Evolutionary conservation across 2,797 vertebrate genomes (phyloP).

Genomic region (Eutrigla gurnardus): DNA sequence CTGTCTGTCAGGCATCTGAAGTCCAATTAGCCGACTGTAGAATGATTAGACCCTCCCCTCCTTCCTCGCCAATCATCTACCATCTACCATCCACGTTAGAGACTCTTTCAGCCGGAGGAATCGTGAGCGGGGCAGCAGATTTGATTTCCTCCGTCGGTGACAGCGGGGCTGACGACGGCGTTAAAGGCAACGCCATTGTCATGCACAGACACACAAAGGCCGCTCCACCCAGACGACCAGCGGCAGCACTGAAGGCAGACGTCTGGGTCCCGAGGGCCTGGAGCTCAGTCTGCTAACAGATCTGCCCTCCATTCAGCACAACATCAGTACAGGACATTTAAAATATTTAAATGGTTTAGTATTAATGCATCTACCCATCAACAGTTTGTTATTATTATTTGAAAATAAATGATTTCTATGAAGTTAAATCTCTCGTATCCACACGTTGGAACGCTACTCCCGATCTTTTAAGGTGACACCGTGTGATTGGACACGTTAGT

Average conservation of each 20-base stretch:
- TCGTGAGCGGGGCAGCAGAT: constrained; percentile 16
- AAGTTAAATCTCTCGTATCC: no score
- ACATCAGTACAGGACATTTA: constrained; percentile 46
- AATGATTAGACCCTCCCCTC: background rate
- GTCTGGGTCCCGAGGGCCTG: constrained; percentile 61
- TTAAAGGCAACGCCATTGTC: constrained; percentile 75
- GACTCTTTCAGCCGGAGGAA: constrained; percentile 10
- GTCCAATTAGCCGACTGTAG: constrained; percentile 7
- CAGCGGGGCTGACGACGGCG: constrained; percentile 49
- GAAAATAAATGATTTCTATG: no score
- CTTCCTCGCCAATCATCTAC: constrained; percentile 31
- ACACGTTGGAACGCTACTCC: background rate
- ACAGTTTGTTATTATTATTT: no score
- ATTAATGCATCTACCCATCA: no score
- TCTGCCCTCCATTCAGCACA: constrained; percentile 44
- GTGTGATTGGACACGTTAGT: background rate
- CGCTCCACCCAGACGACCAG: constrained; percentile 64
- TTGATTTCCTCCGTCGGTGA: constrained; percentile 41
- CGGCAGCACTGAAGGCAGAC: constrained; percentile 62
- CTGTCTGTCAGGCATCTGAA: constrained; percentile 16
- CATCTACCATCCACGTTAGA: background rate
- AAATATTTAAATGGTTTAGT: no score
- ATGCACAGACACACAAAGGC: constrained; percentile 72
- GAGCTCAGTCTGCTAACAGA: constrained; percentile 70
- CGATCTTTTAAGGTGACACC: background rate